Base-by-base conservation (phyloP, 2,797 vertebrate species). In the Rhinella marina region DNA sequence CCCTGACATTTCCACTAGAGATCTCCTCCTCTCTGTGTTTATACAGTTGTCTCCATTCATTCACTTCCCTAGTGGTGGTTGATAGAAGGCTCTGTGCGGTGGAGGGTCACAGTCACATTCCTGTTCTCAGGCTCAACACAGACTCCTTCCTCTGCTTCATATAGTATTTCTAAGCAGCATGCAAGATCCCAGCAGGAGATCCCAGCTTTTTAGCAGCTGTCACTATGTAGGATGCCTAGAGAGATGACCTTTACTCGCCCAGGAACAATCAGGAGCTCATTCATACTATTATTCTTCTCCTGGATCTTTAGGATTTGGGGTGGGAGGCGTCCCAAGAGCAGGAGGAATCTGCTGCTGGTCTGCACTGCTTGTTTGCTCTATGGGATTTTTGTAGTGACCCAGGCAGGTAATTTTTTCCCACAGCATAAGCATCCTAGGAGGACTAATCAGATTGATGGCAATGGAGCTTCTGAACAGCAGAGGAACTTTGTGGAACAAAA, bases 301-400 rank as follows among this genome's bases (percentile, higher is more conserved):
- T 89, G 92, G 90, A 86, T 95, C 21, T 72, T 95, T 23, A 95
- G 95, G 90, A 85, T 96, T 32, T 93, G 92, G 90, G 93, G 92
- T 90, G 93, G 96, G 90, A 96, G 96, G 89, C 94, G 93, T 16
- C 94, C 94, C 19, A 93, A 95, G 78, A 94, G 95, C n/a, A 95
- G 93, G 83, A 96, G 94, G 90, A 96, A 92, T 87, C 73, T 94
- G 13, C 91, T 98, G 1, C 89, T 98, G 0, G 75, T 97, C 85
- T 96, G 93, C 23, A 92, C 91, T 0, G 94, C 93, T 0, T 97
- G 96, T 57, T 94, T 95, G 72, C 89, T 98, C 81, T 98, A 97
- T 92, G 89, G 98, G 88, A 93, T 96, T 88, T 97, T 98, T 85
- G 93, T 97, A 14, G 92, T 97, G 86, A 96, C 95, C 82, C 96